Evolutionary conservation across 2,888 invertebrate genomes (phyloP), one percentile per base, ranked within the genome.

Genomic region (Dorcus parallelipipedus): DNA sequence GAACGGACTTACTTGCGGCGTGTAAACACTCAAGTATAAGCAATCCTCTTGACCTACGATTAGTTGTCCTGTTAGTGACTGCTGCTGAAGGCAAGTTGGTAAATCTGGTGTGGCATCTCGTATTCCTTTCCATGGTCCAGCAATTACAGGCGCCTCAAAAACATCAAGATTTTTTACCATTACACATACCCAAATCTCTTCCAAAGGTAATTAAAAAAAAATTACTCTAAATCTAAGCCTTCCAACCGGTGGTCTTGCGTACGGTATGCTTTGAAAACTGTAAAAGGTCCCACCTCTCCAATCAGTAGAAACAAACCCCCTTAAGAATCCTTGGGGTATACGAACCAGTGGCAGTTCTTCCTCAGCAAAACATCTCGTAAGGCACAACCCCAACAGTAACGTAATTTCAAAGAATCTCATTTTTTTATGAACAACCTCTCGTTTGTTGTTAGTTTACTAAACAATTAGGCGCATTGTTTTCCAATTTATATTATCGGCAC

Each of bases 11-110:
- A 76, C 79, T 68, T 79, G 76, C 9, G 85, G 84, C 3, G 82
- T 80, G 70, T 84, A 86, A 17, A 86, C 83, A 68, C 93, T 93
- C 6, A 94, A 77, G 64, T 90, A 92, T 1, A 94, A 81, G 69
- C 93, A 94, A 74, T 94, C 92, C 76, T 94, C 93, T 61, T 80
- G 82, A 0, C 91, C 91, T 33, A 84, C 83, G 40, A 89, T 82
- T 23, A 82, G 78, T 49, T 43, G 47, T 2, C 51, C 51, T 7
- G 10, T 33, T 2, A 17, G 9, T 7, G 9, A 10, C 14, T 10
- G 38, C 8, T 6, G 26, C 17, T 56, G 56, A 50, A n/a, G 2
- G 39, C 56, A 56, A 6, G 14, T 7, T 9, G 56, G 56, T 33
- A 56, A 38, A 42, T 56, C 56, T 2, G 42, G 9, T n/a, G 85